phyloP scores from a whole-genome alignment of 2,797 vertebrate genomes.

The Acipenser oxyrinchus region DNA sequence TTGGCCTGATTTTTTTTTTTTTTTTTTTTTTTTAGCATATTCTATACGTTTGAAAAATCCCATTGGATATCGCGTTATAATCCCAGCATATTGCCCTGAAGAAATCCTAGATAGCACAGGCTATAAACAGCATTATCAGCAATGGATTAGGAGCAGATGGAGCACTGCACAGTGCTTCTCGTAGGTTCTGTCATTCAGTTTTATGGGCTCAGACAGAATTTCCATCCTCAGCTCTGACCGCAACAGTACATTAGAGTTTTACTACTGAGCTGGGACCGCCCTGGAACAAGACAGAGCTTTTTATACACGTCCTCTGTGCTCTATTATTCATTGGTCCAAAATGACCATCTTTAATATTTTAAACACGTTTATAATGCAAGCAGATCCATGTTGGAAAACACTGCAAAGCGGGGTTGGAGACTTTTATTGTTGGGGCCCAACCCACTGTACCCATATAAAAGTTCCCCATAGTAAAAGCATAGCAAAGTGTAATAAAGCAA shows the following conservation, averaged over 20 bases:
- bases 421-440: neutral
- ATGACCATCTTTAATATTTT: conserved; percentile 79
- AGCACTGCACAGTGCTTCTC: neutral
- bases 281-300: conserved; percentile 46
- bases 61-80: too few relatives aligned
- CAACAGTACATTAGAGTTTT: conserved; percentile 70
- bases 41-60: too few relatives aligned
- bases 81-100: too few relatives aligned
- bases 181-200: neutral
- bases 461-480: neutral
- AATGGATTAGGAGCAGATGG: too few relatives aligned
- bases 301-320: conserved; percentile 55
- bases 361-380: conserved; percentile 69
- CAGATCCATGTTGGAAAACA: conserved; percentile 42
- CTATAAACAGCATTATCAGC: too few relatives aligned
- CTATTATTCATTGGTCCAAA: conserved; percentile 76
- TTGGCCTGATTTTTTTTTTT: too few relatives aligned
- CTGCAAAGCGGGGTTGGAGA: conserved; percentile 18
- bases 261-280: conserved; percentile 35
- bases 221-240: conserved; percentile 11
- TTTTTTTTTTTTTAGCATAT: too few relatives aligned
- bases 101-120: too few relatives aligned
- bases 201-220: neutral
- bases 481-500: too few relatives aligned
- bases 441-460: neutral